Evolutionary conservation across 2,113 vertebrate species (phyloP), one percentile per base, ranked within the genome.

Genomic region (Pelecanus crispus): DNA sequence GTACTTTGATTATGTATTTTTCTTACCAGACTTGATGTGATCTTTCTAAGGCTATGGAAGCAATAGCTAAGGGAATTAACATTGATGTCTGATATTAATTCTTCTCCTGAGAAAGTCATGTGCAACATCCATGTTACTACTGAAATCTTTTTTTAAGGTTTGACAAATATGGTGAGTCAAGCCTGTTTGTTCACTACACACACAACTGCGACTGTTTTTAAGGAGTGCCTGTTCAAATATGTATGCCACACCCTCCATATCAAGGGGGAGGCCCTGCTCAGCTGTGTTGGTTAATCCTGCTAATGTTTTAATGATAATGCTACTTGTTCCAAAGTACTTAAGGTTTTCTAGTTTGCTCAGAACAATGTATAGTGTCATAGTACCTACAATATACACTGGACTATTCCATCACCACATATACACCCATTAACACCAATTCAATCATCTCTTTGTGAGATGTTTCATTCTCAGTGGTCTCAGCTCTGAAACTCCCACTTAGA

Each of bases 211-310:
- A 75, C 21, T 86, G 63, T 62, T 93, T 92, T 95, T 63, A 96
- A 94, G 97, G 97, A 91, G 97, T 96, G 96, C 68, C 92, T 96
- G 62, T 92, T 97, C 92, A 97, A 97, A 96, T 67, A 96, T 4
- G 24, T n/a, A 58, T 65, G 84, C 73, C 94, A 93, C 90, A 89
- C 81, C 97, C 56, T 95, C 38, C 38, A 13, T 96, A 94, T 91
- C 90, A 93, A 94, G 42, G 63, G 62, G 25, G 93, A 86, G 72
- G 86, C 87, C 91, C 87, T 95, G 66, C 44, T 83, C 68, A 72
- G 70, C 63, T 8, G 0, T 53, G 29, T 32, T 67, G 24, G 15
- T 91, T 96, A 95, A 95, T 79, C 78, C 32, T 59, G 36, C 42
- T 85, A 73, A 71, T 34, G 19, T 22, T 82, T 68, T 68, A 87